Conservation (phyloP, 2,113 vertebrate species). For the Channa argus region DNA sequence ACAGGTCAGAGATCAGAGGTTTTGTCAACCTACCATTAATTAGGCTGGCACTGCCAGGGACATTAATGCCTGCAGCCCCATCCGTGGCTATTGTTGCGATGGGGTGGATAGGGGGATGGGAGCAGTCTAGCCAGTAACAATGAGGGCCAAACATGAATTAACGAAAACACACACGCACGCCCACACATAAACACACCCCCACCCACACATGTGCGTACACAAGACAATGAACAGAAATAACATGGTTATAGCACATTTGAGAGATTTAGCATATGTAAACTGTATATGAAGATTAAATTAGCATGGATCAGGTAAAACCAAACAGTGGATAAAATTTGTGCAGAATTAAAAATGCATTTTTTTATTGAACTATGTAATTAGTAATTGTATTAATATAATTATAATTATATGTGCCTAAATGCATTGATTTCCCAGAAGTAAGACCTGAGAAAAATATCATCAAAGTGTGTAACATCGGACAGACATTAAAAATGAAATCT, state of each 20-base stretch:
- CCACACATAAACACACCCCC: constrained; percentile 21
- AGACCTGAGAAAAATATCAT: constrained; percentile 1
- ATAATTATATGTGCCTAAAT: neutral
- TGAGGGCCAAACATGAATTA: constrained; percentile 77
- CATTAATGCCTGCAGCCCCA: constrained; percentile 93
- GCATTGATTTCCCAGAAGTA: neutral
- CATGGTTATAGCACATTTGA: constrained; percentile 79
- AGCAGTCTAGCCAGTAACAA: constrained; percentile 93
- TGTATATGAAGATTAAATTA: constrained; percentile 27
- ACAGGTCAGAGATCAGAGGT: constrained; percentile 78
- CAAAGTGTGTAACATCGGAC: constrained; percentile 73
- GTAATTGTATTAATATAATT: neutral
- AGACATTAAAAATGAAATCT: constrained; percentile 72
- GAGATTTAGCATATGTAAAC: constrained; percentile 55
- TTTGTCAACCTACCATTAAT: constrained; percentile 98
- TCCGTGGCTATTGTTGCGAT: constrained; percentile 94
- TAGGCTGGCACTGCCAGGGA: constrained; percentile 95
- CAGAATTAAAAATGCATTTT: neutral
- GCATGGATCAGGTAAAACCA: too few relatives aligned
- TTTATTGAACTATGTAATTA: neutral
- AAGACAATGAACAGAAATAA: constrained; percentile 81
- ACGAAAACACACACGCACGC: constrained; percentile 42
- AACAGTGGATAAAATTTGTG: too few relatives aligned
- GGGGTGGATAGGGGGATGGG: constrained; percentile 95
- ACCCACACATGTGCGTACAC: constrained; percentile 40